phyloP scores from a whole-genome alignment of 2,113 vertebrate species.

The Chiloscyllium plagiosum region DNA sequence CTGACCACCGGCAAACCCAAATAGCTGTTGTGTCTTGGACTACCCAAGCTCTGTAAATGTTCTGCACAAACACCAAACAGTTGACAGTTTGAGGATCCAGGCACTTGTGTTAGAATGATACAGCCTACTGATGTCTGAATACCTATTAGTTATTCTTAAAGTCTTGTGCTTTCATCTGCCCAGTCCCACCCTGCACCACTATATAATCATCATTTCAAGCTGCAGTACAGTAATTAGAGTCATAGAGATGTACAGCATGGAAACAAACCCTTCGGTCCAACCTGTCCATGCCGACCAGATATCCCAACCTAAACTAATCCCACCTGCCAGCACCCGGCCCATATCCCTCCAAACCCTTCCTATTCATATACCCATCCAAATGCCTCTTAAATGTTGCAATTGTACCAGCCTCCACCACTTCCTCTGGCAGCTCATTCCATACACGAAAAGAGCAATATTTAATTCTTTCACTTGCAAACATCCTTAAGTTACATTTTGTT shows the following conservation, averaged over 20 bases:
- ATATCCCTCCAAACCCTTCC: no score
- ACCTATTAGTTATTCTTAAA: background rate
- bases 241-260: no score
- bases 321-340: no score
- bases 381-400: no score
- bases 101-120: background rate
- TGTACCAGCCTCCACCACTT: no score
- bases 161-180: background rate
- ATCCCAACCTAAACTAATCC: no score
- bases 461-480: background rate
- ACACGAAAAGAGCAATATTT: background rate
- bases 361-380: no score
- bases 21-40: background rate
- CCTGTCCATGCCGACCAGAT: no score
- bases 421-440: no score
- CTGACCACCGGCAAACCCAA: background rate
- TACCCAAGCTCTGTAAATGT: background rate
- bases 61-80: background rate
- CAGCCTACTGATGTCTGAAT: no score
- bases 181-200: background rate
- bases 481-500: background rate
- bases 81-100: background rate
- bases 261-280: no score
- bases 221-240: background rate
- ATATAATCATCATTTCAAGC: background rate